Evolutionary conservation across 35 echinoderm and acorn worm species (phyloP), one percentile per base, ranked within the genome.

Genomic region (Nesometra sesokonis): DNA sequence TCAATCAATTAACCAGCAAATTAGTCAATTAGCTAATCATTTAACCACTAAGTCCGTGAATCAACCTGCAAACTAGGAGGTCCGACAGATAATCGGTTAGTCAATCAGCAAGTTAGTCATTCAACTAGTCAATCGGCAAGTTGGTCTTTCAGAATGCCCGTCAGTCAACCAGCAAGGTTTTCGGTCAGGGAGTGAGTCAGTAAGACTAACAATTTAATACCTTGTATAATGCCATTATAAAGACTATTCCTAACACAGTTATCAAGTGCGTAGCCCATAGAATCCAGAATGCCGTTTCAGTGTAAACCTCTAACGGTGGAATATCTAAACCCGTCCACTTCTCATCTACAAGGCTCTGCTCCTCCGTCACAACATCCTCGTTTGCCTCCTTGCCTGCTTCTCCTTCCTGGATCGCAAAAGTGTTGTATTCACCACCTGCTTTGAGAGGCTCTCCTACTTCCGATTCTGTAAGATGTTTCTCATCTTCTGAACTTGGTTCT

Each of bases 221-320:
- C 82, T 83, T 83, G 27, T 85, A 85, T 57, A 47, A 30, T 30
- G 83, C 57, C n/a, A 52, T 52, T 31, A 85, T 52, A 85, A 85
- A 85, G 7, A 85, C 32, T 85, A 52, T 29, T 33, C 83, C 83
- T 85, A 52, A 31, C 21, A 29, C 83, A 29, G 43, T 46, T 9
- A 85, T 33, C 23, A 46, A 29, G 30, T 52, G 57, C 7, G 43
- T 52, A 29, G 57, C 17, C 83, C 83, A 85, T 0, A 85, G 35
- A 33, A 52, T 85, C 83, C 83, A 85, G 27, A 85, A 85, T 11
- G 37, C 37, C 23, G 39, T 85, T 52, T 33, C 31, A 13, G 43
- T 85, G 30, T 52, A 30, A 17, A 85, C n/a, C 33, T 85, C 83
- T 27, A 31, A 15, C 0, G 83, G 83, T 11, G n/a, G 43, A 9